A percentile compares a stretch with the other conserved stretches of the same genome.
These are phyloP conservation scores for Reinhardtius hippoglossoides DNA, from an alignment of 2,113 vertebrate genomes.

Conservation along the genomic window DNA sequence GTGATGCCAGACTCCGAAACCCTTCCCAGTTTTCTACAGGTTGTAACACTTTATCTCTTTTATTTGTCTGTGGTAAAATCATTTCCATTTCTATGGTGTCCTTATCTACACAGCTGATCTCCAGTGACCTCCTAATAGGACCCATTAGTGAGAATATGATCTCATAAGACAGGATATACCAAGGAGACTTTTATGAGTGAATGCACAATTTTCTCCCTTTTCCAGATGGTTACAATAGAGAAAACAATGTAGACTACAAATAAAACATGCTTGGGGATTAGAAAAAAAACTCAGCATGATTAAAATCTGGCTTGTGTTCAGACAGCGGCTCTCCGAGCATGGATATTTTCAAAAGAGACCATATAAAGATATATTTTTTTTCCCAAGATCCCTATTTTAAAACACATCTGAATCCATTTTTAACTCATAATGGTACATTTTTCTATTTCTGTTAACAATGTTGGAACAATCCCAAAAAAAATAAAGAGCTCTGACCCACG, in stretches of 20 bases:
- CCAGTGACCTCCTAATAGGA: neutral
- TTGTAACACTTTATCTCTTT: neutral
- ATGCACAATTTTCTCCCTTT: conserved; percentile 21
- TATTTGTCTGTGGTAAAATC: conserved; percentile 1
- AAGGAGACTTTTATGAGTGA: conserved; percentile 16
- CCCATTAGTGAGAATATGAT: neutral
- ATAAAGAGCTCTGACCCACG: too few relatives aligned
- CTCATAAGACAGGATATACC: neutral
- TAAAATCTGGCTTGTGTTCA: conserved; percentile 8
- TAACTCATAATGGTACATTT: neutral
- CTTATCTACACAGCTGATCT: neutral
- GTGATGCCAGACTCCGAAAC: neutral
- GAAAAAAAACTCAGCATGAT: neutral
- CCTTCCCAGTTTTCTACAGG: neutral
- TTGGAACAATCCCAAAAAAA: too few relatives aligned
- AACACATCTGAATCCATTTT: neutral
- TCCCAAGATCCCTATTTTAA: too few relatives aligned
- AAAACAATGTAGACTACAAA: conserved; percentile 11
- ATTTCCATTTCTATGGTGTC: neutral
- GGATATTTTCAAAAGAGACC: neutral
- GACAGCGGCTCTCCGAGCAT: neutral
- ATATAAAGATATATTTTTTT: too few relatives aligned
- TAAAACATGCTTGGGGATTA: neutral
- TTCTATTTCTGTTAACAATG: too few relatives aligned
- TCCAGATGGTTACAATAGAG: conserved; percentile 35